Evolutionary conservation across 2,113 vertebrate species (phyloP).

Genomic region (Litocranius walleri): DNA sequence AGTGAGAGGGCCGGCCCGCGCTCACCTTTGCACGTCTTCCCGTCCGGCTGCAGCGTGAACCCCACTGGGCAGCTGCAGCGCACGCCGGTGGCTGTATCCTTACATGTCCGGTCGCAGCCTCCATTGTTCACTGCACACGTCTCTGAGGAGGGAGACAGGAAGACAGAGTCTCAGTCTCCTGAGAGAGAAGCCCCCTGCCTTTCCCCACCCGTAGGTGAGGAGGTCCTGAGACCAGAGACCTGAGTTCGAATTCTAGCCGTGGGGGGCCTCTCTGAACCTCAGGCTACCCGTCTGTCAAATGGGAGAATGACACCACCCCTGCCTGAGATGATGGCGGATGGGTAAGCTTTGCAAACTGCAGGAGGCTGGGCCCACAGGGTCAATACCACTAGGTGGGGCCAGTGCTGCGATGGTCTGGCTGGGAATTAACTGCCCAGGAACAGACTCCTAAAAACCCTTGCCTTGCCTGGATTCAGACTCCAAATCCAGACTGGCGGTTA

Average conservation of each 20-base stretch:
- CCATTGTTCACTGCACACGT: slow-evolving; percentile 98
- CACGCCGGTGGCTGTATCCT: slow-evolving; percentile 96
- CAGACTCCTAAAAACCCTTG: background rate
- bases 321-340: fast-evolving
- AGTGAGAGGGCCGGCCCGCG: fast-evolving
- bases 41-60: slow-evolving; percentile 95
- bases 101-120: slow-evolving; percentile 96
- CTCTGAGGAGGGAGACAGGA: slow-evolving; percentile 84
- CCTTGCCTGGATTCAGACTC: background rate
- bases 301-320: fast-evolving
- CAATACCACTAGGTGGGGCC: fast-evolving
- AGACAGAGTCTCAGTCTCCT: slow-evolving; percentile 12
- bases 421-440: background rate
- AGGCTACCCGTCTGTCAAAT: background rate
- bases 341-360: background rate
- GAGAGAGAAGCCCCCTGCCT: background rate
- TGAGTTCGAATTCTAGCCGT: background rate
- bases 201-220: background rate
- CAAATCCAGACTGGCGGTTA: background rate
- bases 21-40: slow-evolving; percentile 99
- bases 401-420: background rate
- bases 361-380: background rate
- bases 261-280: background rate
- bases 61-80: slow-evolving; percentile 97
- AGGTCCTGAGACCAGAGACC: background rate